Conservation (phyloP, 2,113 vertebrate genomes). For the Gymnobelideus leadbeateri region DNA sequence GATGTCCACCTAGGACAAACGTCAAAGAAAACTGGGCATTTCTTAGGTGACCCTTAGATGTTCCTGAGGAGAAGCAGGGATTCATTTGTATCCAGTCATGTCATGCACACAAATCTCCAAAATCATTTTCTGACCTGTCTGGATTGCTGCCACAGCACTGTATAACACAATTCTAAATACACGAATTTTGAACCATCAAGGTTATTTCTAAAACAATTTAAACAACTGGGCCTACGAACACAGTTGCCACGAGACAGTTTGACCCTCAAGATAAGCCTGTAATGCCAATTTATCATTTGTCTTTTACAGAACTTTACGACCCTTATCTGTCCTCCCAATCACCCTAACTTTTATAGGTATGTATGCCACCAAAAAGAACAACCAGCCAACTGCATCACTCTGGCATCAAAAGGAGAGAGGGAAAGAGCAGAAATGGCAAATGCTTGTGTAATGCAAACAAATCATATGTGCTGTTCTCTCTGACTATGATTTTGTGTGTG, state of each 20-base stretch:
- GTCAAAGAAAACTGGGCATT: not conserved
- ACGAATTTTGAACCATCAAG: not conserved
- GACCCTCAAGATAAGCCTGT: not conserved
- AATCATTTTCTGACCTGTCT: not conserved
- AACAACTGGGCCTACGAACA: not conserved
- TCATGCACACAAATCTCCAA: not conserved
- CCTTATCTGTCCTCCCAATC: slow-evolving; percentile 8
- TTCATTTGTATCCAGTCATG: not conserved
- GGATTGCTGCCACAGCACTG: not conserved
- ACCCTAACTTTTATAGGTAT: not conserved
- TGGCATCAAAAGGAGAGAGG: not conserved
- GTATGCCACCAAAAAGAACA: not conserved
- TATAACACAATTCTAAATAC: not conserved
- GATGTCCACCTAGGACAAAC: not conserved
- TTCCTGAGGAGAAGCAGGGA: not conserved
- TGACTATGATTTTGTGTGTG: too few relatives aligned
- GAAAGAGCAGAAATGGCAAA: not conserved
- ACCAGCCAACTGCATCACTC: not conserved
- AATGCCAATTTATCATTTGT: not conserved
- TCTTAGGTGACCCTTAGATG: not conserved
- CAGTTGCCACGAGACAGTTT: not conserved
- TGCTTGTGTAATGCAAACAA: not conserved
- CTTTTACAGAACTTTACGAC: not conserved
- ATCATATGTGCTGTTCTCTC: not conserved
- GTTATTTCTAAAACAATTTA: slow-evolving; percentile 11